phyloP scores from a whole-genome alignment of 2,797 vertebrate genomes.

The Limosa lapponica region DNA sequence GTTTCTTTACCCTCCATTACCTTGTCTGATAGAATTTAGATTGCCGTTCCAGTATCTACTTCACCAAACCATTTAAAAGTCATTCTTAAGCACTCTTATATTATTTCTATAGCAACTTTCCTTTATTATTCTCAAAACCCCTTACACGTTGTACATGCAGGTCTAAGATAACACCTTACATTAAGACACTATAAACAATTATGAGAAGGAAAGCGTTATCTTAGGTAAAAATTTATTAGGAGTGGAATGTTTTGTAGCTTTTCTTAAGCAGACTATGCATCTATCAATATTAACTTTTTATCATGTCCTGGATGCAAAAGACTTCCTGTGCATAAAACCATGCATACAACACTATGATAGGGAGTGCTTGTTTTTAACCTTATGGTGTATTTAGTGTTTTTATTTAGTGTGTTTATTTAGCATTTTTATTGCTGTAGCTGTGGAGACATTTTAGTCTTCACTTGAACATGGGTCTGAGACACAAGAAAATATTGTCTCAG shows the following conservation, averaged over 20 bases:
- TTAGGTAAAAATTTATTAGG: neutral
- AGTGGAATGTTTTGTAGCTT: neutral
- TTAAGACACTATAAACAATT: neutral
- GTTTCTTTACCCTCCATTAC: constrained; percentile 44
- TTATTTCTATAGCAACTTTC: constrained; percentile 50
- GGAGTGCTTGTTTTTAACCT: neutral
- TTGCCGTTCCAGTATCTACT: constrained; percentile 27
- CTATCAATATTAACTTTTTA: neutral
- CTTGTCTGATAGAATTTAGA: constrained; percentile 55
- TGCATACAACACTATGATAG: neutral
- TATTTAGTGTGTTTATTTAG: neutral
- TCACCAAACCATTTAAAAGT: constrained; percentile 35
- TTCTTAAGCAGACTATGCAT: neutral
- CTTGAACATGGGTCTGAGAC: neutral
- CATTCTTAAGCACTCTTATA: constrained; percentile 50
- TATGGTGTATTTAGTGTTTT: neutral
- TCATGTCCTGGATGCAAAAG: neutral
- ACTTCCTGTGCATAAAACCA: neutral
- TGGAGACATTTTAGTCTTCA: neutral
- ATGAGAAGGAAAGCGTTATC: neutral
- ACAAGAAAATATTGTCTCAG: neutral
- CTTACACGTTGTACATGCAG: neutral
- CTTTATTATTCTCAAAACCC: constrained; percentile 23
- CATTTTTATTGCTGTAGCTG: neutral
- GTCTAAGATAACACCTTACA: neutral